phyloP scores from a whole-genome alignment of 2,888 invertebrate genomes.

The Lacanobia oleracea region DNA sequence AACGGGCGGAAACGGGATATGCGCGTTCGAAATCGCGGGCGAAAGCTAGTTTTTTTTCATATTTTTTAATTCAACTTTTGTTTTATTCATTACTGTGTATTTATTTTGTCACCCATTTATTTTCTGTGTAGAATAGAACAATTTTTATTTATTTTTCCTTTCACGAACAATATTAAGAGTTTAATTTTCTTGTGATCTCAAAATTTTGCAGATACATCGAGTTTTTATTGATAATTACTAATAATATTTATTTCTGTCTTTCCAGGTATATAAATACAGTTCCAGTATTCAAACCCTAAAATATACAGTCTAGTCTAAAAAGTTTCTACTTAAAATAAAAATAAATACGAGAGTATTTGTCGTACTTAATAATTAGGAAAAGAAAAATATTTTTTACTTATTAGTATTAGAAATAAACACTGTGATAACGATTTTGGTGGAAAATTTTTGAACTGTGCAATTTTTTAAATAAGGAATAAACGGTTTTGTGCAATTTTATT shows the following conservation, averaged over 20 bases:
- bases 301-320: conserved; percentile 84
- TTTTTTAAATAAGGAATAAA: conserved; percentile 59
- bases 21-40: too few relatives aligned
- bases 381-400: conserved; percentile 64
- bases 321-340: conserved; percentile 84
- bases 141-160: too few relatives aligned
- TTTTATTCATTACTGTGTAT: too few relatives aligned
- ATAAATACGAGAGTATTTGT: conserved; percentile 74
- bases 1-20: too few relatives aligned
- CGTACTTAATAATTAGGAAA: conserved; percentile 81
- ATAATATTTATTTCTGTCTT: conserved; percentile 56
- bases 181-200: too few relatives aligned
- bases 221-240: neutral
- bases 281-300: conserved; percentile 81
- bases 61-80: too few relatives aligned
- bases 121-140: too few relatives aligned
- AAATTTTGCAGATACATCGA: neutral
- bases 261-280: conserved; percentile 75
- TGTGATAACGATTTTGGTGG: conserved; percentile 76
- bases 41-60: too few relatives aligned
- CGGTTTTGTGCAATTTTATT: conserved; percentile 78
- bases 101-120: too few relatives aligned
- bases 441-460: conserved; percentile 67
- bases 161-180: too few relatives aligned
- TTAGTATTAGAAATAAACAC: conserved; percentile 65